Percentiles rank a stretch among this genome's conserved stretches.
phyloP scores from a whole-genome alignment of 2,888 invertebrate species.

The Papilio elwesi region DNA sequence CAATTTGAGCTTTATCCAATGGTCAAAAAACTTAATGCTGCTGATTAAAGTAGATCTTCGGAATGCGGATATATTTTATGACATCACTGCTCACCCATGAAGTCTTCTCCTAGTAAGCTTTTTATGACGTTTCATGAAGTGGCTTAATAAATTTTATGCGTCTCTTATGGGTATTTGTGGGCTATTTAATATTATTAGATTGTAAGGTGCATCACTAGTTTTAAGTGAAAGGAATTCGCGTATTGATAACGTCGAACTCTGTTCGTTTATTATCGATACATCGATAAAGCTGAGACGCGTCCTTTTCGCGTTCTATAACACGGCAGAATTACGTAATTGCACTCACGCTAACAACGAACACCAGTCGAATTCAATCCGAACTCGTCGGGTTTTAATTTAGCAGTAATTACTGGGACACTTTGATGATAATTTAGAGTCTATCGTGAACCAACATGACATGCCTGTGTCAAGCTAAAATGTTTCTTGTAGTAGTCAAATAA shows the following conservation, averaged over 20 bases:
- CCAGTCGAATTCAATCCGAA: conserved; percentile 61
- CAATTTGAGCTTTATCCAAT: no score
- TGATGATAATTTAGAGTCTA: conserved; percentile 47
- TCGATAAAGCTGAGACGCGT: conserved; percentile 62
- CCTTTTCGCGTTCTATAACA: conserved; percentile 58
- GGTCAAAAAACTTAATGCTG: no score
- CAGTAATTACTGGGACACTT: conserved; percentile 53
- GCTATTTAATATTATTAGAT: no score
- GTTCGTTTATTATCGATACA: conserved; percentile 58
- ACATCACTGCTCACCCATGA: no score
- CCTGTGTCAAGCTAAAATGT: conserved; percentile 5
- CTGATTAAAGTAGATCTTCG: no score
- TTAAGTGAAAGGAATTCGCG: conserved; percentile 33
- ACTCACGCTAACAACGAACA: conserved; percentile 63
- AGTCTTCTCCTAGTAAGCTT: no score
- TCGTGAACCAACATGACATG: conserved; percentile 37
- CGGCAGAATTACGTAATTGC: conserved; percentile 60
- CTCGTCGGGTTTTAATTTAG: conserved; percentile 59
- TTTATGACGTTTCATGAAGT: no score
- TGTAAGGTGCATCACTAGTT: conserved; percentile 23
- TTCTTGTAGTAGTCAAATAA: background rate
- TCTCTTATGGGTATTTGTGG: no score
- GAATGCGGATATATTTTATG: no score
- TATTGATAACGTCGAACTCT: conserved; percentile 42
- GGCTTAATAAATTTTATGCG: no score